Conservation (phyloP, 2,888 invertebrate species). For the Cremastinae sp. region DNA sequence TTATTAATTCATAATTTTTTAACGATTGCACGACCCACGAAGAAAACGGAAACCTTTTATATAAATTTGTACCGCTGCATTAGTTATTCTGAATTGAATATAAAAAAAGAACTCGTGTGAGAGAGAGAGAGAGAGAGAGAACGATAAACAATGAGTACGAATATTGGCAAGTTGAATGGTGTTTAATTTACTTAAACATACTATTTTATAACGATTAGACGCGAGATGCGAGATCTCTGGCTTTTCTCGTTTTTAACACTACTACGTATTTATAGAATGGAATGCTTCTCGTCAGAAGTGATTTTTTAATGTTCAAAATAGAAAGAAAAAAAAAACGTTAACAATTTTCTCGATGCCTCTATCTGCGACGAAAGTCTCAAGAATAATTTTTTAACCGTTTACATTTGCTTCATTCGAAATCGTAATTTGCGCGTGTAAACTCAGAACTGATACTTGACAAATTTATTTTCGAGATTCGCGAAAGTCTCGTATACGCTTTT, state of each 20-base stretch:
- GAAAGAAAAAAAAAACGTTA: too few relatives aligned
- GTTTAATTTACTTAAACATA: constrained; percentile 12
- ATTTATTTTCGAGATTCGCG: not conserved
- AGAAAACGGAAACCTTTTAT: constrained; percentile 54
- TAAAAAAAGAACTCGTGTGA: not conserved
- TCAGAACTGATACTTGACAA: too few relatives aligned
- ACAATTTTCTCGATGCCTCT: too few relatives aligned
- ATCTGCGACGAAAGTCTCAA: too few relatives aligned
- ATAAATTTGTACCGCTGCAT: constrained; percentile 62
- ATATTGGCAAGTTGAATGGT: constrained; percentile 17
- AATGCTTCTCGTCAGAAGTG: too few relatives aligned
- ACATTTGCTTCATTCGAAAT: too few relatives aligned
- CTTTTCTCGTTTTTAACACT: constrained; percentile 28
- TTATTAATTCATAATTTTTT: constrained; percentile 54
- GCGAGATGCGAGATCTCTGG: constrained; percentile 28
- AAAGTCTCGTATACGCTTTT: not conserved
- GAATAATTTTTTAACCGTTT: too few relatives aligned
- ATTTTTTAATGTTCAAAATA: too few relatives aligned
- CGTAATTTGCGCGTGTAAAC: too few relatives aligned
- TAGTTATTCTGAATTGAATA: constrained; percentile 4
- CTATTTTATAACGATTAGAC: constrained; percentile 9
- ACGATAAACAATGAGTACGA: constrained; percentile 15
- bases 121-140: constrained; percentile 1
- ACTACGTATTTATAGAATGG: not conserved
- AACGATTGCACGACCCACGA: constrained; percentile 52